Conservation (phyloP, 2,113 vertebrate species). For the Pangasianodon hypophthalmus region DNA sequence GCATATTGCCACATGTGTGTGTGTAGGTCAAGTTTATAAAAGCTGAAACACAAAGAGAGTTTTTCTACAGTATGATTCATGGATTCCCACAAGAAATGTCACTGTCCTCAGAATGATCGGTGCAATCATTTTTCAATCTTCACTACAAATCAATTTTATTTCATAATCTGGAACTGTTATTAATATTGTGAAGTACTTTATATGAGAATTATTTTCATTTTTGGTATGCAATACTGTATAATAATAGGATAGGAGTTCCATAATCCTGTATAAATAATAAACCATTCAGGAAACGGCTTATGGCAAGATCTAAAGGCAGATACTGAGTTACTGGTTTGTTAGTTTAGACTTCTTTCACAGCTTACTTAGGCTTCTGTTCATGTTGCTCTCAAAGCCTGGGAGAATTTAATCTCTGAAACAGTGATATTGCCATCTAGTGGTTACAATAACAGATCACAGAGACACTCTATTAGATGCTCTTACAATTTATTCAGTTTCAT, state of each 20-base stretch:
- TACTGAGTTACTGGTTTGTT: constrained; percentile 1
- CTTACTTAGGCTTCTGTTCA: constrained; percentile 31
- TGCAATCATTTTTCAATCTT: background rate
- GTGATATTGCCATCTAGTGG: constrained; percentile 38
- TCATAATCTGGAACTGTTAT: background rate
- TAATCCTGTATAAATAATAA: background rate
- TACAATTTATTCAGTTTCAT: background rate
- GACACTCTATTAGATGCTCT: background rate
- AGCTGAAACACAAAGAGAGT: background rate
- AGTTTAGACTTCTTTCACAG: constrained; percentile 1
- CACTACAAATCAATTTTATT: background rate
- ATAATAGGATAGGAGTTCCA: background rate
- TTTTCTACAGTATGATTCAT: background rate
- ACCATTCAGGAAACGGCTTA: background rate
- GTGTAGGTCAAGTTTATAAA: constrained; percentile 31
- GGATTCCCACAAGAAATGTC: background rate
- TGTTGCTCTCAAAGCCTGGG: background rate
- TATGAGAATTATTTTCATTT: background rate
- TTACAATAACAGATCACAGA: background rate
- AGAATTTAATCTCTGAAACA: background rate
- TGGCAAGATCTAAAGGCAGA: background rate
- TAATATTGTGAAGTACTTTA: background rate
- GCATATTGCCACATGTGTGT: constrained; percentile 45
- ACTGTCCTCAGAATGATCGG: background rate
- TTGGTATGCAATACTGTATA: background rate